phyloP scores from a whole-genome alignment of 2,797 vertebrate genomes.

The Chlorospingus semifuscus region DNA sequence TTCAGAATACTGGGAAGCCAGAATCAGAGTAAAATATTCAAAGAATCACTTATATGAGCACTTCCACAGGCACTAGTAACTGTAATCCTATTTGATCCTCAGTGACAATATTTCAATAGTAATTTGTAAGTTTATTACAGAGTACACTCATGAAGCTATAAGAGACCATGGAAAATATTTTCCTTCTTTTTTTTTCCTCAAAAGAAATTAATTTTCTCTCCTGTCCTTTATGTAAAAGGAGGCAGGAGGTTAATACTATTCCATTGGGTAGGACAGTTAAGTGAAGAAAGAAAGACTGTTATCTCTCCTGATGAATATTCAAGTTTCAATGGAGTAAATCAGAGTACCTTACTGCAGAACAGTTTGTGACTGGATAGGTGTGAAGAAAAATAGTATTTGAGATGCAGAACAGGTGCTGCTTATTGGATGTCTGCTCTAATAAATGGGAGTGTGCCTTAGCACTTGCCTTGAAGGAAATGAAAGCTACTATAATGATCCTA shows the following conservation, averaged over 20 bases:
- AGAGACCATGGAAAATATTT: neutral
- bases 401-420: neutral
- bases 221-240: neutral
- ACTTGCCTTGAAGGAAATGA: conserved; percentile 48
- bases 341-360: neutral
- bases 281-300: neutral
- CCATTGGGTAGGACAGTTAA: neutral
- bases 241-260: neutral
- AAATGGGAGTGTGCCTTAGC: neutral
- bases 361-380: neutral
- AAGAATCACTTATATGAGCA: neutral
- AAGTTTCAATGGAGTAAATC: neutral
- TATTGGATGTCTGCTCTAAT: neutral
- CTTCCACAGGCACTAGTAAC: neutral
- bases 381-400: neutral
- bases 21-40: neutral
- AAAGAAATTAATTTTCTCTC: neutral
- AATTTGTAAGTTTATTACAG: neutral
- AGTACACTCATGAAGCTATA: neutral
- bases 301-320: neutral
- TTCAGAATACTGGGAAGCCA: neutral
- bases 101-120: neutral
- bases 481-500: neutral
- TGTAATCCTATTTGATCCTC: neutral
- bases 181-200: neutral